phyloP scores from a whole-genome alignment of 2,113 vertebrate species.

The Anhinga anhinga region DNA sequence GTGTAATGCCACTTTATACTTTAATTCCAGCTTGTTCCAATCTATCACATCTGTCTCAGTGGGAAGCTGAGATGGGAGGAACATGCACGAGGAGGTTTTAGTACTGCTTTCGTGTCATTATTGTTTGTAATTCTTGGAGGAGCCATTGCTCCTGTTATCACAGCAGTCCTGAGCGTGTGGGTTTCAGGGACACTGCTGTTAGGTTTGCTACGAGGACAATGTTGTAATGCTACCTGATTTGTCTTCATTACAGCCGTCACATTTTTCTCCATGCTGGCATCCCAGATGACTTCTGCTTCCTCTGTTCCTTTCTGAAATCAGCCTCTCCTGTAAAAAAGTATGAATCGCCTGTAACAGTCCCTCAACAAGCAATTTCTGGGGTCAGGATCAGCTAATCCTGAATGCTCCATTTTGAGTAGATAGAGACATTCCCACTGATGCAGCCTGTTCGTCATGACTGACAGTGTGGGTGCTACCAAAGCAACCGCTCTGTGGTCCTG shows the following conservation, averaged over 20 bases:
- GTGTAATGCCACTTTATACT: not conserved
- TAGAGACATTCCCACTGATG: not conserved
- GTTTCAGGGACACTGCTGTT: accelerated
- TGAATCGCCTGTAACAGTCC: not conserved
- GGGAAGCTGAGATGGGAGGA: not conserved
- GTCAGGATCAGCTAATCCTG: not conserved
- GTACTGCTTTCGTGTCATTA: not conserved
- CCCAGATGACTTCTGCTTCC: not conserved
- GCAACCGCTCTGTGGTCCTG: accelerated
- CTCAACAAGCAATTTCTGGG: not conserved
- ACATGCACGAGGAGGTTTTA: not conserved
- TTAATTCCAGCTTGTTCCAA: not conserved
- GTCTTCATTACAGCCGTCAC: not conserved
- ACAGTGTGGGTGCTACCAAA: not conserved
- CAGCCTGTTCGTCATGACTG: not conserved
- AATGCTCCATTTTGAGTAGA: not conserved
- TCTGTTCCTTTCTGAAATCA: not conserved
- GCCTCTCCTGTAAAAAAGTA: not conserved
- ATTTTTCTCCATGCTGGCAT: not conserved
- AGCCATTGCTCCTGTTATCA: not conserved
- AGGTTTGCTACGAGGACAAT: not conserved
- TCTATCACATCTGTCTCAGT: not conserved
- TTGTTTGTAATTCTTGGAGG: not conserved
- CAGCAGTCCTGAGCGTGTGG: not conserved
- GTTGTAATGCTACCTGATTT: accelerated